A percentile compares a stretch with the other conserved stretches of the same genome.
These are phyloP conservation scores for Plestiodon gilberti DNA, from an alignment of 2,113 vertebrate genomes.

Conservation along the genomic window DNA sequence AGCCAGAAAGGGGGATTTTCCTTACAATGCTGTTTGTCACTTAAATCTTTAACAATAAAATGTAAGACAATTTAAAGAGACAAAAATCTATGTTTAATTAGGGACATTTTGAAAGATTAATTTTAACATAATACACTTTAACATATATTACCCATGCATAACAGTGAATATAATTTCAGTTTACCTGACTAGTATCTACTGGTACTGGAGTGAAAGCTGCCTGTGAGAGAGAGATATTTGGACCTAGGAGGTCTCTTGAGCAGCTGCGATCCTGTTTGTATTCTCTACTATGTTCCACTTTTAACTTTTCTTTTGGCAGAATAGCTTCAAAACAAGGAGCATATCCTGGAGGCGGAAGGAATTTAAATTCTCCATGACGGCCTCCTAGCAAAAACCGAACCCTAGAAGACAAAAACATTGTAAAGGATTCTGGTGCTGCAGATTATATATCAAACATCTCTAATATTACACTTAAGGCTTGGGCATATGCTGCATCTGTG, in stretches of 20 bases:
- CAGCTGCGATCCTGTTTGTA: constrained; percentile 85
- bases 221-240: constrained; percentile 88
- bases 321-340: constrained; percentile 95
- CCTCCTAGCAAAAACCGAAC: constrained; percentile 93
- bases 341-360: constrained; percentile 93
- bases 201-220: constrained; percentile 93
- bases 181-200: constrained; percentile 93
- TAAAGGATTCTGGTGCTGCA: background rate
- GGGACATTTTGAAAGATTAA: background rate
- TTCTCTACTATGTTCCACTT: constrained; percentile 88
- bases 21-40: background rate
- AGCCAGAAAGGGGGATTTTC: too few species aligned
- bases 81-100: too few species aligned
- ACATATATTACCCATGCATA: background rate
- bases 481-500: background rate
- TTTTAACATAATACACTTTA: background rate
- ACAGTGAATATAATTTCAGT: background rate
- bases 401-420: constrained; percentile 69
- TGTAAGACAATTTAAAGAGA: background rate
- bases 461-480: background rate
- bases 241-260: constrained; percentile 86
- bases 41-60: background rate
- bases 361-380: constrained; percentile 96
- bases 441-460: background rate
- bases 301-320: constrained; percentile 90